These are phyloP conservation scores for Ganaspis sp. DNA, from an alignment of 1,140 invertebrate species.

Conservation along the genomic window DNA sequence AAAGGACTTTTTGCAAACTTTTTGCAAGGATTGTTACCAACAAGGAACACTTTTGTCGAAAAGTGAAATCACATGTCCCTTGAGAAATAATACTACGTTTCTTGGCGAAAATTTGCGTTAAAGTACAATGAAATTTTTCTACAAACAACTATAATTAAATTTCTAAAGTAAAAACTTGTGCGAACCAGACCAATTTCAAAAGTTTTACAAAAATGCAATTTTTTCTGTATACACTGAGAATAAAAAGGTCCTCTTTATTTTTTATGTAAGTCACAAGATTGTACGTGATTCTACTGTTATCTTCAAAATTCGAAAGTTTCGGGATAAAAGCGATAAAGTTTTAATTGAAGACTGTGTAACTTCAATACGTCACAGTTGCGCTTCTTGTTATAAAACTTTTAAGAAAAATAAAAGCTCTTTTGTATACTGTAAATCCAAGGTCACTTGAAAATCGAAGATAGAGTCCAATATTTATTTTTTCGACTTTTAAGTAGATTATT, in stretches of 20 bases:
- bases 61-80: background rate
- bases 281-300: conserved; percentile 9
- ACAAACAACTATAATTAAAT: conserved; percentile 6
- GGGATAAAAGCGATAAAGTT: conserved; percentile 1
- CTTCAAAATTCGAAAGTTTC: background rate
- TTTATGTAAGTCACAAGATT: background rate
- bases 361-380: background rate
- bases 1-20: too few relatives aligned
- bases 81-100: background rate
- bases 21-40: too few relatives aligned
- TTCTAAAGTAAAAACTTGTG: background rate
- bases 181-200: background rate
- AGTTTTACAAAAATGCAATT: background rate
- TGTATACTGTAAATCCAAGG: too few relatives aligned
- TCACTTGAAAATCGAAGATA: too few relatives aligned
- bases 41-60: background rate
- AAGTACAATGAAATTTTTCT: background rate
- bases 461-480: too few relatives aligned
- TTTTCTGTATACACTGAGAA: background rate
- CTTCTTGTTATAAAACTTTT: background rate
- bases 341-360: conserved; percentile 4
- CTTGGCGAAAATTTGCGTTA: background rate
- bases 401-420: background rate
- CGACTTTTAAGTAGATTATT: too few relatives aligned
- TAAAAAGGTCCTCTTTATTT: background rate